Evolutionary conservation across 2,113 vertebrate genomes (phyloP).

Genomic region (Emydura subglobosa): DNA sequence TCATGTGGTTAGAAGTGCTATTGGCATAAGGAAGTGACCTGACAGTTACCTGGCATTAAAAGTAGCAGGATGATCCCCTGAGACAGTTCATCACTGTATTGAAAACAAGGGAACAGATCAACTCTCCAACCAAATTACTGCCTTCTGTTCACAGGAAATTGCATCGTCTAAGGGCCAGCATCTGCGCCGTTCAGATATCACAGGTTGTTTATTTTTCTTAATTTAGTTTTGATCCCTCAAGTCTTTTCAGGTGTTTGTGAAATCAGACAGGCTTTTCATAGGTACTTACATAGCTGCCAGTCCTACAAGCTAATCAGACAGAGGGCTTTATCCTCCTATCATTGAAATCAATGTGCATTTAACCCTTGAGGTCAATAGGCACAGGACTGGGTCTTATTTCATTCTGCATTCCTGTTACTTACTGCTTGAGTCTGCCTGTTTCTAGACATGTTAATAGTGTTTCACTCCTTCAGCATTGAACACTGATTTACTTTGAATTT

Average conservation of each 20-base stretch:
- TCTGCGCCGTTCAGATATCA: accelerated
- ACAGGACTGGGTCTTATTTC: accelerated
- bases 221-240: neutral
- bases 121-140: neutral
- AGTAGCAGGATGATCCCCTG: neutral
- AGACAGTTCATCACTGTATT: neutral
- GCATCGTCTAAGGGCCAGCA: accelerated
- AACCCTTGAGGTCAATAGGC: neutral
- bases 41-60: accelerated
- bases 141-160: accelerated
- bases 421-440: neutral
- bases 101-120: neutral
- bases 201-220: accelerated
- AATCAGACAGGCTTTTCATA: accelerated
- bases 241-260: accelerated
- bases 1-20: neutral
- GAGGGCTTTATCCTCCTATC: accelerated
- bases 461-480: neutral
- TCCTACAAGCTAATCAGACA: neutral
- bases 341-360: accelerated
- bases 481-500: neutral
- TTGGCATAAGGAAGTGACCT: neutral
- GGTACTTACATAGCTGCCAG: accelerated
- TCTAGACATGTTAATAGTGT: neutral
- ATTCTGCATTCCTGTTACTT: neutral